Base-by-base conservation (phyloP, 2,888 invertebrate genomes). In the Catocala sponsa region DNA sequence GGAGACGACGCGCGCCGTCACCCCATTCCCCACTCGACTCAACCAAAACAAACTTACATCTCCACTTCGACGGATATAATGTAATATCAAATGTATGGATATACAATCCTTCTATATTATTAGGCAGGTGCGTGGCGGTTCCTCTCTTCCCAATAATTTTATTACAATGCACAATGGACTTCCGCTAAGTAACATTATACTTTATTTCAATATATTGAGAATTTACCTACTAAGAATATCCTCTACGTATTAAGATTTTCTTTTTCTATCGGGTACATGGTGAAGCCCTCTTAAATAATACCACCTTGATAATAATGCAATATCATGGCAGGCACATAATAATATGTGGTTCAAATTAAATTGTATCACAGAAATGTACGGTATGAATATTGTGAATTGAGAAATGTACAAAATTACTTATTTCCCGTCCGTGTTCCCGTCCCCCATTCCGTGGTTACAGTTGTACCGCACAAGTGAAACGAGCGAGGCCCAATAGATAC, bases 1-100 rank as follows among this genome's bases (percentile, higher is more conserved):
- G 88, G 90, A 76, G 90, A 88, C 82, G 78, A 63, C 73, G 77
- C 15, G 87, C 65, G 86, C 87, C 80, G 82, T 89, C 88, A 61
- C 89, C 84, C 84, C 70, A 32, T 7, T 68, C 74, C 72, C 57
- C 73, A 69, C 78, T 79, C 78, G 60, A 72, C 74, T 75, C 61
- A 78, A 84, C 76, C 80, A 84, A 80, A 86, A 83, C 81, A 84
- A 84, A 74, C 79, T 75, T 76, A 66, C 74, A 41, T 76, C 70
- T 79, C 66, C 57, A 65, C 76, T 61, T 68, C 80, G 81, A 75
- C 35, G 7, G 1, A 9, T 9, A 38, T 38, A n/a, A 38, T 6
- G 7, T 38, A 5, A 38, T 9, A 38, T 6, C 6, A 38, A 0
- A 38, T 9, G 35, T 38, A 38, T 38, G 25, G 25, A 25, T 25